phyloP scores from a whole-genome alignment of 2,888 invertebrate genomes.

The Cephus spinipes region DNA sequence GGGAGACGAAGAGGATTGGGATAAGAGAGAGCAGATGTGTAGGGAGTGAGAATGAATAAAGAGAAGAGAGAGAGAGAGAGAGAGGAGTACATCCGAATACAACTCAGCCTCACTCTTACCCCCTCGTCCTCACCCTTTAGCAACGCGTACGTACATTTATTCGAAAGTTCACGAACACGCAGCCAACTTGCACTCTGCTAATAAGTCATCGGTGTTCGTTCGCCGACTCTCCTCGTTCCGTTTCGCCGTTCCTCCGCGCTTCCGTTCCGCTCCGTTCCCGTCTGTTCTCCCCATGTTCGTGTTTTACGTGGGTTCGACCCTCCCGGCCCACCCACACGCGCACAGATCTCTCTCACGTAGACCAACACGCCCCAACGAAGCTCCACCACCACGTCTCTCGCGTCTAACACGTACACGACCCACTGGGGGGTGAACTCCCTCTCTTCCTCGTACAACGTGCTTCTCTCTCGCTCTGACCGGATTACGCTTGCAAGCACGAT shows the following conservation, averaged over 20 bases:
- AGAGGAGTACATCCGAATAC: constrained; percentile 32
- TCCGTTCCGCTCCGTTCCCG: constrained; percentile 18
- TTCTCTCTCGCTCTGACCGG: constrained; percentile 35
- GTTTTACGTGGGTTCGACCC: constrained; percentile 27
- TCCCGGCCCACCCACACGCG: constrained; percentile 10
- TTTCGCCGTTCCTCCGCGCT: constrained; percentile 11
- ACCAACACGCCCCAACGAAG: constrained; percentile 15
- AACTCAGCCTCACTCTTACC: constrained; percentile 9
- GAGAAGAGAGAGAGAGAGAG: neutral
- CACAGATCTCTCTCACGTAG: constrained; percentile 7
- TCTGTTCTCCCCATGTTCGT: constrained; percentile 24
- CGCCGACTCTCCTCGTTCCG: constrained; percentile 21
- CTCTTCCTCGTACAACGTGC: constrained; percentile 15
- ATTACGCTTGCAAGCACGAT: constrained; percentile 25
- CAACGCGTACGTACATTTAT: constrained; percentile 39
- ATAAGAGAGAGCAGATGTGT: neutral
- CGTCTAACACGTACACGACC: constrained; percentile 31
- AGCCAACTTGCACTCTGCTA: constrained; percentile 41
- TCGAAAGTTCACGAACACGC: constrained; percentile 43
- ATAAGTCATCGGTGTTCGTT: constrained; percentile 48
- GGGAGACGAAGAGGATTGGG: neutral
- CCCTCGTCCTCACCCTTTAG: neutral
- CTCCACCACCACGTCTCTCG: constrained; percentile 17
- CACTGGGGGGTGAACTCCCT: constrained; percentile 16
- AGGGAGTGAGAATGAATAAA: constrained; percentile 2